These are phyloP conservation scores for Pica pica DNA, from an alignment of 2,113 vertebrate species.

Conservation along the genomic window DNA sequence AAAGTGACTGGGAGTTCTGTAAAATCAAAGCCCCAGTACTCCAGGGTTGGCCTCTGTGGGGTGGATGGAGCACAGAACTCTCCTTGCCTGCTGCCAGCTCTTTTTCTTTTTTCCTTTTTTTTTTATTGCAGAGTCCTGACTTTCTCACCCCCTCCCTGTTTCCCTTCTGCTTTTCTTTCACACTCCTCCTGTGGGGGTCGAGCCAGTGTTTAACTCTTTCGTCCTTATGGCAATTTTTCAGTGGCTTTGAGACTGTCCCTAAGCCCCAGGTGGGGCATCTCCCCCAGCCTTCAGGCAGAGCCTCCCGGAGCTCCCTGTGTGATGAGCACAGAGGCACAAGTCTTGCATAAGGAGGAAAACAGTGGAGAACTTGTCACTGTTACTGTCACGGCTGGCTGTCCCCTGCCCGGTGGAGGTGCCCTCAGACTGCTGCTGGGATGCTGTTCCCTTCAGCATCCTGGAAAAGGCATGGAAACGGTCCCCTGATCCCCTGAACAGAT, in stretches of 20 bases:
- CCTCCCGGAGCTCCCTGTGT: not conserved
- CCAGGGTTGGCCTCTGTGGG: not conserved
- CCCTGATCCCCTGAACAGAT: constrained; percentile 26
- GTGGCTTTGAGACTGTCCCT: not conserved
- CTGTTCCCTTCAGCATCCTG: not conserved
- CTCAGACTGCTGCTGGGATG: not conserved
- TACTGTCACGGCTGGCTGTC: not conserved
- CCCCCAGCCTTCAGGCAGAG: not conserved
- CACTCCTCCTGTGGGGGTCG: not conserved
- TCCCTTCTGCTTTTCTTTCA: constrained; percentile 17
- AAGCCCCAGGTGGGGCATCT: not conserved
- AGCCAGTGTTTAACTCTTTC: constrained; percentile 13
- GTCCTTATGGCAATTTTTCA: not conserved
- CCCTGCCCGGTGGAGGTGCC: not conserved
- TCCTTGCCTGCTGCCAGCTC: not conserved
- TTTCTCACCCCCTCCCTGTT: not conserved
- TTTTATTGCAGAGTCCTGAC: not conserved
- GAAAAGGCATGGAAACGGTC: not conserved
- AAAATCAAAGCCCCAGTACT: not conserved
- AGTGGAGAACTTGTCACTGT: not conserved
- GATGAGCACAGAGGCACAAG: not conserved
- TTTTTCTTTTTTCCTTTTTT: too few species aligned
- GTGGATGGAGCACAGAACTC: not conserved
- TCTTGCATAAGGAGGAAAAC: not conserved
- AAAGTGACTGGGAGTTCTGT: not conserved